Evolutionary conservation across 2,888 invertebrate species (phyloP).

Genomic region (Cactoblastis cactorum): DNA sequence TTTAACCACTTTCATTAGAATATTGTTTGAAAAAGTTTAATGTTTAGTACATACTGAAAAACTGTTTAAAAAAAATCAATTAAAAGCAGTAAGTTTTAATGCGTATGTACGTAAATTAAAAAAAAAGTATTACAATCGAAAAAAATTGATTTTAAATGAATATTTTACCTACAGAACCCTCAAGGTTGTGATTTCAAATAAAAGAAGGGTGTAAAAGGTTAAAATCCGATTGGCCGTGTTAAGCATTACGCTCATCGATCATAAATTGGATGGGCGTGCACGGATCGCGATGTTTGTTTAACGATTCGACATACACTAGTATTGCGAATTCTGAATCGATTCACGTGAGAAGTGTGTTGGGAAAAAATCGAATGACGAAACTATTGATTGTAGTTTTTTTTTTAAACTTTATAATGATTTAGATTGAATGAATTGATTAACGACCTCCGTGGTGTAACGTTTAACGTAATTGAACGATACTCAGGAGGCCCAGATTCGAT

Average conservation of each 20-base stretch:
- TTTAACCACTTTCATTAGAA: no score
- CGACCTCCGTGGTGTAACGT: neutral
- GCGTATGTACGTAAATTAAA: neutral
- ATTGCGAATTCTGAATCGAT: slow-evolving; percentile 65
- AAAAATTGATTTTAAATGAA: neutral
- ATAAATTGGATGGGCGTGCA: slow-evolving; percentile 31
- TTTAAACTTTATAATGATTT: no score
- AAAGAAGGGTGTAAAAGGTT: slow-evolving; percentile 21
- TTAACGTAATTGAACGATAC: no score
- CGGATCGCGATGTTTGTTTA: slow-evolving; percentile 68
- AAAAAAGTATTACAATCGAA: neutral
- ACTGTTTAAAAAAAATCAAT: no score
- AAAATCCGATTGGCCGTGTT: slow-evolving; percentile 29
- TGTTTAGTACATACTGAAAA: no score
- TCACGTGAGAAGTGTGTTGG: slow-evolving; percentile 60
- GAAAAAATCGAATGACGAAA: slow-evolving; percentile 27
- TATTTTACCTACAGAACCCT: neutral
- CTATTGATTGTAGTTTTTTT: no score
- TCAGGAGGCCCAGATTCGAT: no score
- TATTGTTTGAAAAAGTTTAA: no score
- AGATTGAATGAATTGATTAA: neutral
- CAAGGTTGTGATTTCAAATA: neutral
- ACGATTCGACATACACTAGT: slow-evolving; percentile 58
- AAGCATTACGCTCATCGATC: slow-evolving; percentile 58
- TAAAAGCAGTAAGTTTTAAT: neutral